Base-by-base conservation (phyloP, 2,888 invertebrate species). In the Rhopalosiphum nymphaeae region DNA sequence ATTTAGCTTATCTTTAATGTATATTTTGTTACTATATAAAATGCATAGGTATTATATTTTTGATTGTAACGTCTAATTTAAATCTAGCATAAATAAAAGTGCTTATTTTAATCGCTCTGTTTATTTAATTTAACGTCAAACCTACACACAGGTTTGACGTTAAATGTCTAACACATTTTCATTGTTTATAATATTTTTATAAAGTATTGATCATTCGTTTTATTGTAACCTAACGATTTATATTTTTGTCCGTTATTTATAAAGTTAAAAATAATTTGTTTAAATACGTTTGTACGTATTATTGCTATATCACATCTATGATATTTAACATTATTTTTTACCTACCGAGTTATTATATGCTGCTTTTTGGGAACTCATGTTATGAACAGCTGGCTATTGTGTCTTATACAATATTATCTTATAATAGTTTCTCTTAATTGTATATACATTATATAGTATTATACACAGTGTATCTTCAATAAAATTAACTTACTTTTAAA, bases 391-490 rank as follows among this genome's bases (percentile, higher is more conserved):
- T 91, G 42, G 42, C 29, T 42, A 91, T 91, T 84, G 42, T 84
- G 29, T 91, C 56, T 91, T 91, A 84, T 42, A 84, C 44, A 7
- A 46, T 46, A 46, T 46, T 46, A 46, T 46, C 44, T 46, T 46
- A 84, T 84, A 56, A 42, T 42, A 91, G 84, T 84, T 91, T 91
- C 42, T 84, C 29, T 84, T 78, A 49, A 49, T 91, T 91, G 36
- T 90, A 21, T 46, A 67, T 67, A 16, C 13, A 29, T 1, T 29
- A 9, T 84, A 84, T 25, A 42, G 3, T 85, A 86, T 5, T 86
- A 49, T 29, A 90, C 46, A 67, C n/a, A 67, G 21, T 42, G 56
- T 46, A 49, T 67, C 46, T 61, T 5, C 36, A 26, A 46, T 67
- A 90, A 36, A 49, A n/a, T 90, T n/a, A 78, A 78, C 49, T 67